A percentile compares a stretch with the other conserved stretches of the same genome.
These are phyloP conservation scores for Corapipo altera DNA, from an alignment of 2,113 vertebrate genomes.

Conservation along the genomic window DNA sequence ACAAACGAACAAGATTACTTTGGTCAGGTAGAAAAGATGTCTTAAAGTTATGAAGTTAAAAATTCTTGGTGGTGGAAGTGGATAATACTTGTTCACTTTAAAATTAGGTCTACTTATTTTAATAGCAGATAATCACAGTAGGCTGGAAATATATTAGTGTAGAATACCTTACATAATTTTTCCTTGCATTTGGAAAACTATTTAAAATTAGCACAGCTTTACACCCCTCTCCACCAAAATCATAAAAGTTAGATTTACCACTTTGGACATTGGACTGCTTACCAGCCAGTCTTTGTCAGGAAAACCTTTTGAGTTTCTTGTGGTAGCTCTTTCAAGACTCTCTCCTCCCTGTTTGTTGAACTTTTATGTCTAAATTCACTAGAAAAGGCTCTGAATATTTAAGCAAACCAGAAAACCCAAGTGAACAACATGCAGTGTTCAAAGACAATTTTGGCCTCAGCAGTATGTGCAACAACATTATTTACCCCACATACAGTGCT, in stretches of 20 bases:
- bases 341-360: neutral
- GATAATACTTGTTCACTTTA: neutral
- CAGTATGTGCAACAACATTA: neutral
- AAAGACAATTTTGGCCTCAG: neutral
- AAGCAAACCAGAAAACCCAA: neutral
- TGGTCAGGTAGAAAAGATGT: neutral
- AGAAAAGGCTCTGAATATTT: neutral
- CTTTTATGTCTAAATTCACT: neutral
- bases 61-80: neutral
- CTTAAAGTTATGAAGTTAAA: neutral
- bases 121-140: neutral
- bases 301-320: neutral
- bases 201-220: neutral
- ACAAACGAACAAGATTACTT: neutral
- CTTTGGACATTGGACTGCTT: neutral
- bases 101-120: neutral
- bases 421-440: neutral
- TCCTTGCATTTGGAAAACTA: neutral
- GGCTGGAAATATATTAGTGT: neutral
- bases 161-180: neutral
- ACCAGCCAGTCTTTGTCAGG: neutral
- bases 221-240: neutral
- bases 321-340: neutral
- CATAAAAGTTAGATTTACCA: neutral
- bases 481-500: neutral